phyloP scores from a whole-genome alignment of 1,140 invertebrate species.

The Bombus huntii region DNA sequence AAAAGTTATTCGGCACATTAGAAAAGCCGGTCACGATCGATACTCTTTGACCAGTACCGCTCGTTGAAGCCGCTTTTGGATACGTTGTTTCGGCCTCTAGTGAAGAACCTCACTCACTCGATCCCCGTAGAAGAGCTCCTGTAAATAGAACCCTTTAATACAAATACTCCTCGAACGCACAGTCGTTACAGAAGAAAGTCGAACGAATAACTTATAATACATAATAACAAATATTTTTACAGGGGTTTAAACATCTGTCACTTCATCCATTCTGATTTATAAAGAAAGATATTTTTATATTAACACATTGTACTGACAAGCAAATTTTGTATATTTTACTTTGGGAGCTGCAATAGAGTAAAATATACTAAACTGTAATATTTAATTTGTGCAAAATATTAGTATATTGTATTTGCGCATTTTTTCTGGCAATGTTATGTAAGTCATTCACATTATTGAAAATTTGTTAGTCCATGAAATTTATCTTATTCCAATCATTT shows the following conservation, averaged over 20 bases:
- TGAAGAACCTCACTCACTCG: background rate
- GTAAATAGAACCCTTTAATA: background rate
- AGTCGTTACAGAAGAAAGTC: background rate
- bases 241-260: background rate
- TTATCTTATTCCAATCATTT: too few species aligned
- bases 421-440: too few species aligned
- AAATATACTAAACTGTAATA: too few species aligned
- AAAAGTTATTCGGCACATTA: slow-evolving; percentile 29
- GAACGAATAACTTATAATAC: background rate
- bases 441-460: too few species aligned
- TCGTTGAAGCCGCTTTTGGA: background rate
- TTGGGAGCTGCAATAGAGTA: too few species aligned
- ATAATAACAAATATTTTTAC: background rate
- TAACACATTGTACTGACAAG: too few species aligned
- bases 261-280: background rate
- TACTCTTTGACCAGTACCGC: slow-evolving; percentile 35
- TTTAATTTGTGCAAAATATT: too few species aligned
- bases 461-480: too few species aligned
- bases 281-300: background rate
- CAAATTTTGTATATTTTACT: too few species aligned
- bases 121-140: background rate
- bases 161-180: background rate
- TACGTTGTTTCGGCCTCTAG: background rate
- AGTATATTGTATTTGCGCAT: too few species aligned
- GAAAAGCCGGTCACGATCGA: slow-evolving; percentile 38